Conservation (phyloP, 1,140 invertebrate genomes). For the Drosophila grimshawi region DNA sequence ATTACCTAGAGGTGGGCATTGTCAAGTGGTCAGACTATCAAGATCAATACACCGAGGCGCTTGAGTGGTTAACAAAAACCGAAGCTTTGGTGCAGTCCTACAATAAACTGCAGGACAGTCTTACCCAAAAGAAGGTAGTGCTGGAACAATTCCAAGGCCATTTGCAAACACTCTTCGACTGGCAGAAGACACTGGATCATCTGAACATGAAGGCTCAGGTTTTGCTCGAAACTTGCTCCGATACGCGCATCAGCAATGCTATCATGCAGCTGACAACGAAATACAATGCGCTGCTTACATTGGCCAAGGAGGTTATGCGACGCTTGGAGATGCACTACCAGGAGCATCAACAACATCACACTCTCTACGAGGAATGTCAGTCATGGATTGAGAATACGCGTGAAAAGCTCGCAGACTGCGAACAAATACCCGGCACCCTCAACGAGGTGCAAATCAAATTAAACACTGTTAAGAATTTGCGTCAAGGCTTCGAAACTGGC, state of each 20-base stretch:
- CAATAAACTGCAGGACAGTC: constrained; percentile 94
- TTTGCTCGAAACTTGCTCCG: constrained; percentile 95
- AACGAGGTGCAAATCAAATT: constrained; percentile 93
- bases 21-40: constrained; percentile 98
- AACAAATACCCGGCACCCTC: constrained; percentile 90
- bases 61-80: constrained; percentile 94
- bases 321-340: constrained; percentile 95
- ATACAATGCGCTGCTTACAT: constrained; percentile 95
- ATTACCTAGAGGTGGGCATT: constrained; percentile 93
- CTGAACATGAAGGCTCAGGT: constrained; percentile 96
- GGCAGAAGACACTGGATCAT: constrained; percentile 96
- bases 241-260: constrained; percentile 96
- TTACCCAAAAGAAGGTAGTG: constrained; percentile 95
- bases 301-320: constrained; percentile 97
- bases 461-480: constrained; percentile 92
- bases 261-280: constrained; percentile 97
- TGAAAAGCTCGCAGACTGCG: constrained; percentile 92
- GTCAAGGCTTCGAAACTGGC: constrained; percentile 94
- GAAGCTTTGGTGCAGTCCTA: constrained; percentile 94
- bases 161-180: constrained; percentile 95
- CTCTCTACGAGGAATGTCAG: constrained; percentile 95
- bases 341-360: constrained; percentile 95
- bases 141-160: constrained; percentile 96
- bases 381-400: constrained; percentile 95
- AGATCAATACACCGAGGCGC: constrained; percentile 95